Conservation (phyloP, 2,113 vertebrate species). For the Zosterops borbonicus region DNA sequence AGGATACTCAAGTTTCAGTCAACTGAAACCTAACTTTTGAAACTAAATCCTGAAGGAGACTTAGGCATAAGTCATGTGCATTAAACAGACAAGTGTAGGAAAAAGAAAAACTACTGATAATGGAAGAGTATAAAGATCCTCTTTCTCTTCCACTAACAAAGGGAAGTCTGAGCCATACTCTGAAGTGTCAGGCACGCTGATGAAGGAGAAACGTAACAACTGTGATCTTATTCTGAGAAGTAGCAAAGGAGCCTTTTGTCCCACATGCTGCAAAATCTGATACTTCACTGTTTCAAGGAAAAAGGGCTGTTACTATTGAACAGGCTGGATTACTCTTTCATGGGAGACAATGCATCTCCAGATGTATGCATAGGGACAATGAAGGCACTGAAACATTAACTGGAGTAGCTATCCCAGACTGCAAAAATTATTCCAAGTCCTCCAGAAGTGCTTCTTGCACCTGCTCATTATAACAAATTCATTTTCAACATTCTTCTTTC, state of each 20-base stretch:
- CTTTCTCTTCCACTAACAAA: slow-evolving; percentile 45
- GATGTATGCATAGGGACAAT: neutral
- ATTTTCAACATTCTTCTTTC: neutral
- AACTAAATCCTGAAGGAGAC: neutral
- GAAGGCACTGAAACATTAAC: slow-evolving; percentile 32
- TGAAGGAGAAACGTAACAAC: neutral
- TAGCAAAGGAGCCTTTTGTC: slow-evolving; percentile 36
- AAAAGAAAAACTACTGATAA: neutral
- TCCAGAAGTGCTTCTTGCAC: neutral
- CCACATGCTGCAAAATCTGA: slow-evolving; percentile 24
- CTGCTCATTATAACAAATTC: neutral
- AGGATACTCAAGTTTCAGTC: neutral
- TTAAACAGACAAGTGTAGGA: slow-evolving; percentile 1
- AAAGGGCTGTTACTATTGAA: slow-evolving; percentile 28
- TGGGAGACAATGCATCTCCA: slow-evolving; percentile 32
- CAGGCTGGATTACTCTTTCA: slow-evolving; percentile 23
- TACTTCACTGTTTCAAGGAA: slow-evolving; percentile 42
- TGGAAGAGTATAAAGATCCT: neutral
- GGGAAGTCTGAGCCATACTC: slow-evolving; percentile 3
- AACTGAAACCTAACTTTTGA: neutral
- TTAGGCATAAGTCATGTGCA: neutral
- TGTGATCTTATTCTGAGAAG: slow-evolving; percentile 32
- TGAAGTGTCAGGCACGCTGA: slow-evolving; percentile 34
- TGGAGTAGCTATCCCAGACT: neutral
- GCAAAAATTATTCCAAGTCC: neutral